These are phyloP conservation scores for Cyphomyrmex costatus DNA, from an alignment of 1,140 invertebrate species.

Conservation along the genomic window DNA sequence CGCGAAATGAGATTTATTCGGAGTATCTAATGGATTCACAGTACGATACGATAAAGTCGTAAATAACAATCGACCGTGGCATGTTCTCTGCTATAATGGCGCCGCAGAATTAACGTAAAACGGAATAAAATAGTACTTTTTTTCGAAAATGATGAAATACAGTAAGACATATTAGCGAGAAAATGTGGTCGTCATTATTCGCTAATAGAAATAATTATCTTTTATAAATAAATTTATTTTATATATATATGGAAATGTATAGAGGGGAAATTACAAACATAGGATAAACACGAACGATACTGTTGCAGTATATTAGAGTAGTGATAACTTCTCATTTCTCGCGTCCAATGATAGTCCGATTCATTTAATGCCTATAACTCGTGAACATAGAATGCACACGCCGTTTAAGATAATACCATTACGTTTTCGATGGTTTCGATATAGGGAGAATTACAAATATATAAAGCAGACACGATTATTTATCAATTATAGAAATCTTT, in stretches of 20 bases:
- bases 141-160: constrained; percentile 15
- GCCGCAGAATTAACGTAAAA: constrained; percentile 48
- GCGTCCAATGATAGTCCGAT: too few relatives aligned
- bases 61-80: constrained; percentile 46
- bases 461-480: too few relatives aligned
- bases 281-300: too few relatives aligned
- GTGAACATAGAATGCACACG: too few relatives aligned
- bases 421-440: too few relatives aligned
- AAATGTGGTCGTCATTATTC: neutral
- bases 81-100: constrained; percentile 43
- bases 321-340: too few relatives aligned
- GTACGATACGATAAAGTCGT: constrained; percentile 49
- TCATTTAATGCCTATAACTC: too few relatives aligned
- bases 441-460: too few relatives aligned
- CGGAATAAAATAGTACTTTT: constrained; percentile 9
- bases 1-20: constrained; percentile 59
- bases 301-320: too few relatives aligned
- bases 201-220: neutral
- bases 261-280: too few relatives aligned
- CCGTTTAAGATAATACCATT: too few relatives aligned
- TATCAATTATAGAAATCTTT: too few relatives aligned
- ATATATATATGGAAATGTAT: neutral
- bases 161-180: neutral
- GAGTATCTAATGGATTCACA: constrained; percentile 51
- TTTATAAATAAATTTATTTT: neutral